Base-by-base conservation (phyloP, 2,888 invertebrate species). In the Allolobophora icterica region DNA sequence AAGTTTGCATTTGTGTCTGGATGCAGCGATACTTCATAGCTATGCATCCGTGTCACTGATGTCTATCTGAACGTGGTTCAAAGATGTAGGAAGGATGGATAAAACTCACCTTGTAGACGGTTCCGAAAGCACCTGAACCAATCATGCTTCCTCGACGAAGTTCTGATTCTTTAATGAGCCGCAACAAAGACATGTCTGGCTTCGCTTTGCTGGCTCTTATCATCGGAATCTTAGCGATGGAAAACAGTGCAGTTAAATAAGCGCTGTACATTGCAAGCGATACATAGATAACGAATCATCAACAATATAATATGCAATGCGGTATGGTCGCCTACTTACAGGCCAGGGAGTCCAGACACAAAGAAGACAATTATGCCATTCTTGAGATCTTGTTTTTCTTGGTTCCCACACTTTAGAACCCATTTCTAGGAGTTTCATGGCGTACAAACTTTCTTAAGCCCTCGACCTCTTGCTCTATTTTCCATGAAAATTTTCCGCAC, bases 81-180 rank as follows among this genome's bases (percentile, higher is more conserved):
- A 11, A n/a, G 8, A n/a, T 71, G 17, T 17, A 71, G 8, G 6
- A n/a, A 11, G 71, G 6, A 1, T 71, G 8, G 5, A n/a, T n/a
- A n/a, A 13, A 84, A 33, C 35, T 84, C 93, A 95, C 96, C 95
- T 98, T 98, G 95, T 98, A 98, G 0, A 99, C 99, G 93, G 98
- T 98, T 0, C 99, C 99, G 95, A 99, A 99, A 21, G 99, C 99
- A 34, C 99, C 99, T 94, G 97, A 98, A 15, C 99, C 99, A 34
- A 99, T 96, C 94, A 98, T 97, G 33, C 97, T 97, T 3, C 98
- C 98, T 94, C 97, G 97, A 13, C 98, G 96, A 94, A 99, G 96
- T 95, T 99, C 99, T 0, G 97, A 98, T 95, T 99, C 99, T 95
- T 98, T 98, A 84, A 99, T 98, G 90, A 99, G 98, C 91, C 98